Evolutionary conservation across 2,888 invertebrate species (phyloP), one percentile per base, ranked within the genome.

Genomic region (Drosophila pegasa): DNA sequence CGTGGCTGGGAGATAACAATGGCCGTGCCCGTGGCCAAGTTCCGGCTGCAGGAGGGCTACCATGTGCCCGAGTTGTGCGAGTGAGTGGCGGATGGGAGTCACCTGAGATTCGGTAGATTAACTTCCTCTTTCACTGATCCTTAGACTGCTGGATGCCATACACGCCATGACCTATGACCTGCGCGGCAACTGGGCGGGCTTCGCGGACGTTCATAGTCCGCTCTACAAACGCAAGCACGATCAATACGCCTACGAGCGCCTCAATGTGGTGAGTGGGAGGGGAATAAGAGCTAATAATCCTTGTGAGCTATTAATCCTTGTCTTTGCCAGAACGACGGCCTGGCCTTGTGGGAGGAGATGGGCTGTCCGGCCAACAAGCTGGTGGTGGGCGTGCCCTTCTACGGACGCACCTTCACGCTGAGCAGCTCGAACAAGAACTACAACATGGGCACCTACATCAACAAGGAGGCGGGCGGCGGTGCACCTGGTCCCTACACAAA

Each of bases 381-480:
- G 38, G 95, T 98, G 0, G 97, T 98, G 2, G 98, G 98, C 16
- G 94, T 97, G 55, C 97, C 98, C 0, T 97, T 97, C 93, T 98
- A 98, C 91, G 98, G 97, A 0, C 94, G 97, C 56, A 95, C 96
- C 2, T 98, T 95, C 91, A 97, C 97, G 0, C 93, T 98, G 25
- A 95, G 97, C 60, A 94, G 94, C 60, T 95, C 97, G 12, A 97
- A 97, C 91, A 96, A 94, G 74, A 97, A 97, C 93, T 96, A 97
- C 89, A 95, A 95, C 54, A 94, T 96, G 38, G 97, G 97, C 33
- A 97, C 97, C 0, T 97, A 96, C 90, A 97, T 98, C 89, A 97
- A 97, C 91, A 97, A 97, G 91, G 98, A 97, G 93, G 97, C 97
- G 4, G 97, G 96, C 0, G 97, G 97, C 22, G 98, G 97, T 0